These are phyloP conservation scores for Myotis findleyi DNA, from an alignment of 2,797 vertebrate genomes.

Conservation along the genomic window DNA sequence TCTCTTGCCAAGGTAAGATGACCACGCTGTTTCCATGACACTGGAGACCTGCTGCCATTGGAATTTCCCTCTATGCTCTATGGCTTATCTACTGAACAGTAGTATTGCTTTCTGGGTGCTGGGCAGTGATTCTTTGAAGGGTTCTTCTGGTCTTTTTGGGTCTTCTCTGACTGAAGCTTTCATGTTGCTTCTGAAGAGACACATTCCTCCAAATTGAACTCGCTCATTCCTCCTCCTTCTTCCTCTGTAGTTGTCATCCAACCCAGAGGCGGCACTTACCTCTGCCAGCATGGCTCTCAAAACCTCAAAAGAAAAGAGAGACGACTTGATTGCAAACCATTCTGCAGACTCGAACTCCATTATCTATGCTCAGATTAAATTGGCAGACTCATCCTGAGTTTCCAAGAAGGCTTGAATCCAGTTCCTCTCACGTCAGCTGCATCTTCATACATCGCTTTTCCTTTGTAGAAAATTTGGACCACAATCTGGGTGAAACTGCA, in stretches of 20 bases:
- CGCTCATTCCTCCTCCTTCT: not conserved
- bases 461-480: not conserved
- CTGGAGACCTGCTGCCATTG: not conserved
- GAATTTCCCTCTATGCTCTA: not conserved
- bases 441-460: not conserved
- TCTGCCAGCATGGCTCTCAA: conserved; percentile 45
- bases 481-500: not conserved
- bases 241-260: conserved; percentile 1
- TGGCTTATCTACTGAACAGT: not conserved
- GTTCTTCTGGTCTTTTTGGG: not conserved
- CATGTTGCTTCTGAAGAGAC: not conserved
- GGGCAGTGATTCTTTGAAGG: not conserved
- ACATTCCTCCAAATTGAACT: not conserved
- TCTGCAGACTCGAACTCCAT: not conserved
- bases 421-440: not conserved
- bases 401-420: not conserved
- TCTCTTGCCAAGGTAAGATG: conserved; percentile 55
- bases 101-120: not conserved
- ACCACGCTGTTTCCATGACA: not conserved
- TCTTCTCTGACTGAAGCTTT: not conserved
- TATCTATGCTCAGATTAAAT: conserved; percentile 65
- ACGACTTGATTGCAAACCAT: not conserved
- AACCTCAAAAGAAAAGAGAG: not conserved
- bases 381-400: not conserved
- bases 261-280: conserved; percentile 25